phyloP scores from a whole-genome alignment of 2,113 vertebrate species.

The Syngnathus floridae region DNA sequence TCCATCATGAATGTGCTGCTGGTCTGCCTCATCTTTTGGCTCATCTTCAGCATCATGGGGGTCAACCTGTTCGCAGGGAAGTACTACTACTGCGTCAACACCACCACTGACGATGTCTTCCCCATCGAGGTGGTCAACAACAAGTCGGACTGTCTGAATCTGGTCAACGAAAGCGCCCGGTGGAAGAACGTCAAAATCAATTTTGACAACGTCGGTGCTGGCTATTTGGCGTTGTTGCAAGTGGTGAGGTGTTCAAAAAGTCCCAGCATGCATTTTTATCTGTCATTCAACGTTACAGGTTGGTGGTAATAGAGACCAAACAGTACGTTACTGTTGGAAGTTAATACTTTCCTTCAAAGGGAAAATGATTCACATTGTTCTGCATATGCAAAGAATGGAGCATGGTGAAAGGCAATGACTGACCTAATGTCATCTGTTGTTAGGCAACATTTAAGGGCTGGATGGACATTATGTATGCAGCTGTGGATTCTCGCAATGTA shows the following conservation, averaged over 20 bases:
- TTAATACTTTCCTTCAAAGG: too few relatives aligned
- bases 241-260: constrained; percentile 75
- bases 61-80: constrained; percentile 97
- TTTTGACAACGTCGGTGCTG: constrained; percentile 95
- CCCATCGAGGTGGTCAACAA: constrained; percentile 80
- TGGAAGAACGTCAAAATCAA: constrained; percentile 99
- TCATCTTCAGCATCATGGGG: constrained; percentile 99
- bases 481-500: constrained; percentile 71
- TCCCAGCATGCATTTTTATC: background rate
- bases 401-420: background rate
- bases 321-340: too few relatives aligned
- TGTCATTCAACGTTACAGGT: background rate
- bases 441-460: constrained; percentile 77
- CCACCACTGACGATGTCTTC: constrained; percentile 74
- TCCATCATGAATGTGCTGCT: constrained; percentile 99
- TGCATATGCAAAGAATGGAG: too few relatives aligned
- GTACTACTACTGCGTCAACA: constrained; percentile 91
- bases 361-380: too few relatives aligned
- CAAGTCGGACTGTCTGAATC: constrained; percentile 75
- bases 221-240: constrained; percentile 93
- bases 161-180: constrained; percentile 73
- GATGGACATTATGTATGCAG: constrained; percentile 78
- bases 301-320: too few relatives aligned
- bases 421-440: constrained; percentile 9
- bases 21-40: constrained; percentile 99